These are phyloP conservation scores for Cremastinae sp. DNA, from an alignment of 2,888 invertebrate genomes.

Conservation along the genomic window DNA sequence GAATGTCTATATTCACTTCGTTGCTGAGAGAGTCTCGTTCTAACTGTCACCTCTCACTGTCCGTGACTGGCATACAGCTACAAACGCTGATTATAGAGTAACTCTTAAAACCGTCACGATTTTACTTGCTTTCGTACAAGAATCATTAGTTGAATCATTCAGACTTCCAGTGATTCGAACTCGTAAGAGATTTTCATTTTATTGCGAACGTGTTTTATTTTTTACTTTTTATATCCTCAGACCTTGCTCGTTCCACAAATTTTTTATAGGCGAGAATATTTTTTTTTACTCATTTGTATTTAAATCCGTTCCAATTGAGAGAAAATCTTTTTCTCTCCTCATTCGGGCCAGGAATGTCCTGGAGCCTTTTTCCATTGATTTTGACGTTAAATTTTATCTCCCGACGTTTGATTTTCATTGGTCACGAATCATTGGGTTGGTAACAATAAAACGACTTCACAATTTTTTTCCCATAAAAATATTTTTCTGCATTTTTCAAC, in stretches of 20 bases:
- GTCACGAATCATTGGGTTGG: no score
- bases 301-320: no score
- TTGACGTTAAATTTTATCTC: no score
- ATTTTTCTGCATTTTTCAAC: no score
- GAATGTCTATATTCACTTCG: constrained; percentile 30
- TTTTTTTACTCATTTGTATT: no score
- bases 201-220: background rate
- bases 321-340: no score
- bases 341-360: no score
- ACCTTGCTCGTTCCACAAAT: background rate
- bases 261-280: background rate
- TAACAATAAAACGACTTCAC: no score
- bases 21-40: constrained; percentile 30
- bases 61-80: constrained; percentile 71
- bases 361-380: no score
- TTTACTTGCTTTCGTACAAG: constrained; percentile 66
- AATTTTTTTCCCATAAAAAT: no score
- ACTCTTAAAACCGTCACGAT: constrained; percentile 72
- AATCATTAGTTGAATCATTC: constrained; percentile 69
- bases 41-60: constrained; percentile 70
- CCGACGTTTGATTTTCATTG: no score
- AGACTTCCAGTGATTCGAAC: constrained; percentile 19
- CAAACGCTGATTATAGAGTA: constrained; percentile 71
- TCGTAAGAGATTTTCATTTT: constrained; percentile 6
- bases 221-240: background rate